These are phyloP conservation scores for Gisinianus flammeolus DNA, from an alignment of 2,888 invertebrate species.

Conservation along the genomic window DNA sequence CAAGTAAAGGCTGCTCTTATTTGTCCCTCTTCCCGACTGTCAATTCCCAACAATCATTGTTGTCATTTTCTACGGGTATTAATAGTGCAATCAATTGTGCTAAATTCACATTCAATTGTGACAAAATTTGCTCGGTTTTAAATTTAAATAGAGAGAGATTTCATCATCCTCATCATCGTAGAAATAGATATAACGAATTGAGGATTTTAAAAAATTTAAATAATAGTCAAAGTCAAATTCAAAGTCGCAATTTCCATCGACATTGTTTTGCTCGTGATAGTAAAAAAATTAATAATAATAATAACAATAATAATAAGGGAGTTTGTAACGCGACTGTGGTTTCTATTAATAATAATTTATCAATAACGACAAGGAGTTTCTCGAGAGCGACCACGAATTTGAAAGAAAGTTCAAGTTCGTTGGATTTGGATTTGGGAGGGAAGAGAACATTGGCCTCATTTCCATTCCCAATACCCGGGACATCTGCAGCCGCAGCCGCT, in stretches of 20 bases:
- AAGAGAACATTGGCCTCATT: neutral
- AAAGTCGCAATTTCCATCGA: too few species aligned
- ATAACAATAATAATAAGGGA: neutral
- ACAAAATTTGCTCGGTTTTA: neutral
- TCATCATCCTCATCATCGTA: neutral
- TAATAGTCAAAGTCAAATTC: too few species aligned
- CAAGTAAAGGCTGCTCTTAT: neutral
- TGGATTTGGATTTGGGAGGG: too few species aligned
- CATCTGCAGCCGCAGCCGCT: constrained; percentile 11
- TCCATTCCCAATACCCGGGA: constrained; percentile 16
- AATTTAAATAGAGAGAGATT: neutral
- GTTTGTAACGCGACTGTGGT: too few species aligned
- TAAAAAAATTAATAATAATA: neutral
- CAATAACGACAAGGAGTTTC: too few species aligned
- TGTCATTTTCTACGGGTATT: too few species aligned
- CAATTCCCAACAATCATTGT: neutral
- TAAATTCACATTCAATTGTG: neutral
- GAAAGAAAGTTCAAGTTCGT: too few species aligned
- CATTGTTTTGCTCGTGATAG: neutral
- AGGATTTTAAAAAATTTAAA: too few species aligned
- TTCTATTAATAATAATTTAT: too few species aligned
- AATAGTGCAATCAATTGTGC: neutral
- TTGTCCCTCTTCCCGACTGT: neutral
- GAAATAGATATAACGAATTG: neutral
- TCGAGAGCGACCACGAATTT: too few species aligned